These are phyloP conservation scores for Hylaeus volcanicus DNA, from an alignment of 1,140 invertebrate species.

Conservation along the genomic window DNA sequence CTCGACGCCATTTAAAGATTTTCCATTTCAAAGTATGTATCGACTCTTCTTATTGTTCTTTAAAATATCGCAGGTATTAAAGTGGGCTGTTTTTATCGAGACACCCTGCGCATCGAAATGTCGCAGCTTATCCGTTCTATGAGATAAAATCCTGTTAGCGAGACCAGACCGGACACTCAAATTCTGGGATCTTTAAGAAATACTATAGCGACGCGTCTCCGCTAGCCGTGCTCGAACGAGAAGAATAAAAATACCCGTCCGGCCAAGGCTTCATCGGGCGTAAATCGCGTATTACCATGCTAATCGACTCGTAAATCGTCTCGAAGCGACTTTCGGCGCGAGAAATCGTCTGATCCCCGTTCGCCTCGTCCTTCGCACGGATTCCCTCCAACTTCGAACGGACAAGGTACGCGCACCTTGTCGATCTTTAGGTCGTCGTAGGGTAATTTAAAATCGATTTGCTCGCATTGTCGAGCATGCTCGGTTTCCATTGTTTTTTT, in stretches of 20 bases:
- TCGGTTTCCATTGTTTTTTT: neutral
- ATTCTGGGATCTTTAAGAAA: too few relatives aligned
- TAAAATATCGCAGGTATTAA: too few relatives aligned
- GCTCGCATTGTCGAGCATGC: neutral
- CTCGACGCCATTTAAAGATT: too few relatives aligned
- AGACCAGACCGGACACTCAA: too few relatives aligned
- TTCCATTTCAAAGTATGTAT: too few relatives aligned
- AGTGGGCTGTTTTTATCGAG: too few relatives aligned
- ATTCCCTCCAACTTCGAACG: constrained; percentile 1
- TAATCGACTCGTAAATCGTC: constrained; percentile 72
- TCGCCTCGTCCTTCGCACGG: constrained; percentile 42
- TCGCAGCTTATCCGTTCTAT: too few relatives aligned
- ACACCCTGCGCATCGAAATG: too few relatives aligned
- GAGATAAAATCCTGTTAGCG: too few relatives aligned
- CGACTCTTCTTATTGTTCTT: too few relatives aligned
- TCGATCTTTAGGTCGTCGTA: neutral
- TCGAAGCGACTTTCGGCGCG: constrained; percentile 52
- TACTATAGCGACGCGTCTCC: neutral
- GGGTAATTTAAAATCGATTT: constrained; percentile 25
- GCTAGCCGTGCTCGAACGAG: neutral
- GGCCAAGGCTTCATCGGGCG: constrained; percentile 56
- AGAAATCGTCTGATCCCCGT: constrained; percentile 49
- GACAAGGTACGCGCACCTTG: neutral
- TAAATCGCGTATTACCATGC: constrained; percentile 71
- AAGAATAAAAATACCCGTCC: constrained; percentile 59